Percentiles rank a stretch among this genome's conserved stretches.
Conservation (phyloP, 1,140 invertebrate species). For the Macrosteles quadrilineatus region DNA sequence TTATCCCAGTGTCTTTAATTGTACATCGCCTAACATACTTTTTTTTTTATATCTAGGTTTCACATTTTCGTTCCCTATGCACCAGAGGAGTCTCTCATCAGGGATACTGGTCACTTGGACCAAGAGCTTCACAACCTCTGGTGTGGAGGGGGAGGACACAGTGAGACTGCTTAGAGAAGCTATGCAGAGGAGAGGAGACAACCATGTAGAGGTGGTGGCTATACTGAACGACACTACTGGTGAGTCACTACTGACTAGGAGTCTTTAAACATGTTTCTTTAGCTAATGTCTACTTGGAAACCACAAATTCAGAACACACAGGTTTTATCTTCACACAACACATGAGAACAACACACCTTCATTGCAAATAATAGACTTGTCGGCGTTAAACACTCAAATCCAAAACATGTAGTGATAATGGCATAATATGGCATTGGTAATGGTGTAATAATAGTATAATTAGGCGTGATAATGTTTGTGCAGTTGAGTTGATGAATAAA, state of each 20-base stretch:
- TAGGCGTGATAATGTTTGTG: no score
- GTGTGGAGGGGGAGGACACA: conserved; percentile 71
- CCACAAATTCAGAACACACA: not conserved
- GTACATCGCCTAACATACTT: not conserved
- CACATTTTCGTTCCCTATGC: conserved; percentile 83
- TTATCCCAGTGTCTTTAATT: no score
- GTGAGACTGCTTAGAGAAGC: conserved; percentile 70
- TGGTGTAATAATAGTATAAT: no score
- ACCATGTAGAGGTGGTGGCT: conserved; percentile 70
- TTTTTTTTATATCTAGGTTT: conserved; percentile 60
- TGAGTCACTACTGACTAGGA: no score
- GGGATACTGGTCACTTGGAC: conserved; percentile 77
- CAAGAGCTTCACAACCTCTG: conserved; percentile 74
- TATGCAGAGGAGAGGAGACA: conserved; percentile 59
- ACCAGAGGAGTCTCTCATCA: conserved; percentile 65
- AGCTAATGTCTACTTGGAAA: no score
- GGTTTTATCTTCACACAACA: not conserved
- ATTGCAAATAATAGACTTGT: no score
- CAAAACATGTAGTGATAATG: no score
- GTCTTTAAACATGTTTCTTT: no score
- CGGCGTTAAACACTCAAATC: no score
- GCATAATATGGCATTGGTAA: no score
- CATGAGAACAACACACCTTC: no score
- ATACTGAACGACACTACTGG: conserved; percentile 81
- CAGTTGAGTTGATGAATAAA: no score